Conservation (phyloP, 1,140 invertebrate genomes). For the Platyscapa corneri region DNA sequence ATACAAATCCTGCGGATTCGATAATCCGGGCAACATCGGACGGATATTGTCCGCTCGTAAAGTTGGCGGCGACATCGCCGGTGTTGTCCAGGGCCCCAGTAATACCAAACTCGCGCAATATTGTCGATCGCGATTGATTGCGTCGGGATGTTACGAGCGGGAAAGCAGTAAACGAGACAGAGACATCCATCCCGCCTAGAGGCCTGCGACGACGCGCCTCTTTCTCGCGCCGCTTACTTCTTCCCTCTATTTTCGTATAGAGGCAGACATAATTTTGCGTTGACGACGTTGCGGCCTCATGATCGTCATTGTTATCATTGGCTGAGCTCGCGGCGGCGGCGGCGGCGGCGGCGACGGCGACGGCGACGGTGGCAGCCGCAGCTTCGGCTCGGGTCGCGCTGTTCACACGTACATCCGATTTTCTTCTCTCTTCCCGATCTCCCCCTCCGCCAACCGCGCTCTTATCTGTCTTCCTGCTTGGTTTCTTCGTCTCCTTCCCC, state of each 20-base stretch:
- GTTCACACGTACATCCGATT: conserved; percentile 71
- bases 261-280: neutral
- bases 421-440: neutral
- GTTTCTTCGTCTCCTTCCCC: neutral
- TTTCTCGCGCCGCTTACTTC: neutral
- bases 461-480: conserved; percentile 41
- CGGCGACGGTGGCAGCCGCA: too few relatives aligned
- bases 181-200: neutral
- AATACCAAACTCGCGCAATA: neutral
- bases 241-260: neutral
- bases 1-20: neutral
- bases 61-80: neutral
- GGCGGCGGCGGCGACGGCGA: neutral
- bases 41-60: neutral
- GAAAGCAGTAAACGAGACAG: neutral
- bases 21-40: neutral
- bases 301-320: neutral
- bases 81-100: neutral
- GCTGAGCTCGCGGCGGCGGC: neutral
- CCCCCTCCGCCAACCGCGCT: conserved; percentile 49
- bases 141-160: neutral
- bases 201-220: neutral
- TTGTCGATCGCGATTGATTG: conserved; percentile 17
- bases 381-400: conserved; percentile 61
- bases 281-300: neutral